Base-by-base conservation (phyloP, 64 coral and sea anemone species). In the Montipora efflorescens region DNA sequence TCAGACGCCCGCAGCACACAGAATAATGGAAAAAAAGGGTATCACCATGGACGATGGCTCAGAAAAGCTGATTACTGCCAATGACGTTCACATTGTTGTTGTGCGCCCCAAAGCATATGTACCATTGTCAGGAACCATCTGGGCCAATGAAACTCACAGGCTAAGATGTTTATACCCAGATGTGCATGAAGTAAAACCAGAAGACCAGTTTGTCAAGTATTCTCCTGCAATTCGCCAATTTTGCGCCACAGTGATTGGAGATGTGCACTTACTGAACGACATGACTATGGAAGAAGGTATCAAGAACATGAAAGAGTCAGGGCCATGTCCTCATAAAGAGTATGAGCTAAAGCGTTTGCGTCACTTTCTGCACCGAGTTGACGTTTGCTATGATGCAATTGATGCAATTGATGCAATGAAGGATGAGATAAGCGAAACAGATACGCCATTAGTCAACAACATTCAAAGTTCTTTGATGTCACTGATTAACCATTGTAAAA, bases 401-500 rank as follows among this genome's bases (percentile, higher is more conserved):
- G 84, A 87, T 87, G 84, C 84, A 87, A 74, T 71, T 73, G 84
- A 87, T 67, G 84, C 68, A 87, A 87, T 43, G 68, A 87, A 87
- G 84, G 47, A 72, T 87, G 84, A 71, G 84, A 61, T 52, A 62
- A 52, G 81, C 21, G 14, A 58, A 83, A 44, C 20, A 52, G 46
- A 58, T 48, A 22, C 48, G 2, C 13, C 20, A 88, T 88, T 89
- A 89, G 74, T 89, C 87, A 89, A 89, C 70, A 89, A 89, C 71
- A 89, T 89, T 89, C 70, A 89, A 89, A 89, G 73, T 62, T 89
- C 87, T 78, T 76, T 89, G 87, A 89, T 8, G 22, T 45, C 71
- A 77, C 72, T 89, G 87, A 89, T 89, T 89, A 89, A 89, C 51
- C 87, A 89, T 89, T 88, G 85, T 50, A 72, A 68, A 21, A 88